Percentiles rank a stretch among this genome's conserved stretches.
These are phyloP conservation scores for Melanophora roralis DNA, from an alignment of 2,888 invertebrate genomes.

Conservation along the genomic window DNA sequence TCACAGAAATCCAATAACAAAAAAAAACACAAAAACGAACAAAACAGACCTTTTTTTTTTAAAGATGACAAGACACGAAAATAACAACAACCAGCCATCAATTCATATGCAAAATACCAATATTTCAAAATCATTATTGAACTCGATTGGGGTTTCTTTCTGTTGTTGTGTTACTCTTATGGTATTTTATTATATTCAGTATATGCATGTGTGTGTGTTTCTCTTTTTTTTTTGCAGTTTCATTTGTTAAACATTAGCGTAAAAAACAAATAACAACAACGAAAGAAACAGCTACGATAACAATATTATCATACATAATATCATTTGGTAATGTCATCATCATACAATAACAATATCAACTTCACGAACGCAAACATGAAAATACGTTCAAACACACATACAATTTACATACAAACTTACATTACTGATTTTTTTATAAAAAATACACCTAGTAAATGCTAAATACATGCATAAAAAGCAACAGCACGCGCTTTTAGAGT, in stretches of 20 bases:
- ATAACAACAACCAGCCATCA: slow-evolving; percentile 66
- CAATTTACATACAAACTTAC: not conserved
- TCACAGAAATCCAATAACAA: slow-evolving; percentile 18
- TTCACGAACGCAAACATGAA: too few species aligned
- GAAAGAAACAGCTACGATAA: not conserved
- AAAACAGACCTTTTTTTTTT: slow-evolving; percentile 12
- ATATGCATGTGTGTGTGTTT: not conserved
- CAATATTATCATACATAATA: slow-evolving; percentile 38
- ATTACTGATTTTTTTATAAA: not conserved
- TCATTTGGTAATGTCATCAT: slow-evolving; percentile 49
- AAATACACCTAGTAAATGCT: slow-evolving; percentile 1
- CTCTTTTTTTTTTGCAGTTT: not conserved
- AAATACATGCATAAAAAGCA: slow-evolving; percentile 11
- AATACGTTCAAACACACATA: not conserved
- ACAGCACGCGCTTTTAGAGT: slow-evolving; percentile 56
- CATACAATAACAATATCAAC: slow-evolving; percentile 22
- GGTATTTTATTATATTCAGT: not conserved
- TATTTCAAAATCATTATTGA: slow-evolving; percentile 65
- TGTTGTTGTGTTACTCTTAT: not conserved
- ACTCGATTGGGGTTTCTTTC: slow-evolving; percentile 44
- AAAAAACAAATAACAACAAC: slow-evolving; percentile 14
- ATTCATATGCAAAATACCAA: slow-evolving; percentile 72
- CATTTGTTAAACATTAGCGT: slow-evolving; percentile 5
- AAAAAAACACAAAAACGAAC: slow-evolving; percentile 17
- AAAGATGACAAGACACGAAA: not conserved